Evolutionary conservation across 2,113 vertebrate genomes (phyloP).

Genomic region (Balaeniceps rex): DNA sequence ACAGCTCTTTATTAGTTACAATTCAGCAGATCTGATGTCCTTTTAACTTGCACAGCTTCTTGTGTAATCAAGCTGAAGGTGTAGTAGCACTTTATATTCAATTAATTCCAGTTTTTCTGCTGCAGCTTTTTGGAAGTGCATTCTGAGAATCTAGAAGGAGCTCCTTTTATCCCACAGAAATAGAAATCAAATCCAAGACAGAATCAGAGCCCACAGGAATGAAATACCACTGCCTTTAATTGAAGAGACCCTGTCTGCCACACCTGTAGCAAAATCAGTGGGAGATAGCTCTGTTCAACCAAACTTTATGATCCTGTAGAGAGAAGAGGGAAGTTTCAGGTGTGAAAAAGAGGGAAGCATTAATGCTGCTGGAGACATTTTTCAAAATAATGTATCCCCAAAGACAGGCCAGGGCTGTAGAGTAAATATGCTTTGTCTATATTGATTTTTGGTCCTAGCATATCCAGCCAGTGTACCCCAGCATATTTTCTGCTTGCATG

Average conservation of each 20-base stretch:
- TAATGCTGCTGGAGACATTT: background rate
- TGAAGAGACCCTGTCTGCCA: background rate
- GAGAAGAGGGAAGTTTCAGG: background rate
- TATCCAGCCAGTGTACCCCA: background rate
- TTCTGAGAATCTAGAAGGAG: background rate
- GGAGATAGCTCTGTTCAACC: background rate
- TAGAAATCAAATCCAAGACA: background rate
- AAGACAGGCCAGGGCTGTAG: background rate
- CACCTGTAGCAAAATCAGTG: background rate
- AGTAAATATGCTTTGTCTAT: background rate
- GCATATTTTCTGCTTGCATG: background rate
- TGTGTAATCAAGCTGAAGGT: background rate
- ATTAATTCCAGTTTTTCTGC: background rate
- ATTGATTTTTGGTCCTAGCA: background rate
- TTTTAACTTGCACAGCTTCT: background rate
- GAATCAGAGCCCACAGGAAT: background rate
- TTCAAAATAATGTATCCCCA: background rate
- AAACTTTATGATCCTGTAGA: background rate
- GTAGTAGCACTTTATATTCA: background rate
- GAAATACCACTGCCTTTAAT: background rate
- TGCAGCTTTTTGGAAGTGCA: background rate
- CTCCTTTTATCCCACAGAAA: background rate
- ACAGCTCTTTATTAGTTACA: background rate
- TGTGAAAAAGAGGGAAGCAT: background rate
- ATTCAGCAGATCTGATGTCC: background rate